A percentile compares a stretch with the other conserved stretches of the same genome.
These are phyloP conservation scores for Stenodera caucasica DNA, from an alignment of 2,888 invertebrate species.

Conservation along the genomic window DNA sequence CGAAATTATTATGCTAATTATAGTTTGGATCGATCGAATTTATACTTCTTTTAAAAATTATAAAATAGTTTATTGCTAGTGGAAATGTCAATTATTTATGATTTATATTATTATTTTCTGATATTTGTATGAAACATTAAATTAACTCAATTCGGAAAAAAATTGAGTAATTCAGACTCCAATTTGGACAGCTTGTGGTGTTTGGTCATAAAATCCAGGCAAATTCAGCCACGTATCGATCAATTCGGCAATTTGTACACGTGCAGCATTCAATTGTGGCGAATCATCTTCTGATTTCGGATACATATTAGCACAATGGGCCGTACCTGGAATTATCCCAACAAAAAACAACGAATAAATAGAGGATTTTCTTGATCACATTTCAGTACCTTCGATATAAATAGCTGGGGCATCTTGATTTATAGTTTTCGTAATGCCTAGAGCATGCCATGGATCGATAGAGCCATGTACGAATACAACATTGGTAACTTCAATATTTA, in stretches of 20 bases:
- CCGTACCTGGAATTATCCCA: conserved; percentile 70
- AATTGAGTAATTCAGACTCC: neutral
- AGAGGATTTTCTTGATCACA: neutral
- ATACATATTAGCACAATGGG: conserved; percentile 94
- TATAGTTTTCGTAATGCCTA: conserved; percentile 68
- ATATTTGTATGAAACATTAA: too few species aligned
- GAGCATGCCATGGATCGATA: conserved; percentile 86
- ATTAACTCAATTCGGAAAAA: too few species aligned
- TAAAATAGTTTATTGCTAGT: too few species aligned
- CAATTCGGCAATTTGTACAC: conserved; percentile 63
- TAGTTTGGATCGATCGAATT: too few species aligned
- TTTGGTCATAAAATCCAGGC: neutral
- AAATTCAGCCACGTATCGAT: conserved; percentile 61
- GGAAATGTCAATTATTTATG: too few species aligned
- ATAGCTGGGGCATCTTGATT: conserved; percentile 68
- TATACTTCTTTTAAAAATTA: too few species aligned
- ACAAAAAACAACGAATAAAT: neutral
- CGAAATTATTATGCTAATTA: too few species aligned
- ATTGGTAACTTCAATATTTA: conserved; percentile 68
- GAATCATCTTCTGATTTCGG: conserved; percentile 70
- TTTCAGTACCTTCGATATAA: conserved; percentile 68
- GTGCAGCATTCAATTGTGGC: conserved; percentile 68
- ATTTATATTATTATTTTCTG: neutral
- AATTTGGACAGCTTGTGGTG: neutral
- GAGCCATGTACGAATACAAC: conserved; percentile 87